Evolutionary conservation across 2,113 vertebrate species (phyloP), one percentile per base, ranked within the genome.

Genomic region (Solea solea): DNA sequence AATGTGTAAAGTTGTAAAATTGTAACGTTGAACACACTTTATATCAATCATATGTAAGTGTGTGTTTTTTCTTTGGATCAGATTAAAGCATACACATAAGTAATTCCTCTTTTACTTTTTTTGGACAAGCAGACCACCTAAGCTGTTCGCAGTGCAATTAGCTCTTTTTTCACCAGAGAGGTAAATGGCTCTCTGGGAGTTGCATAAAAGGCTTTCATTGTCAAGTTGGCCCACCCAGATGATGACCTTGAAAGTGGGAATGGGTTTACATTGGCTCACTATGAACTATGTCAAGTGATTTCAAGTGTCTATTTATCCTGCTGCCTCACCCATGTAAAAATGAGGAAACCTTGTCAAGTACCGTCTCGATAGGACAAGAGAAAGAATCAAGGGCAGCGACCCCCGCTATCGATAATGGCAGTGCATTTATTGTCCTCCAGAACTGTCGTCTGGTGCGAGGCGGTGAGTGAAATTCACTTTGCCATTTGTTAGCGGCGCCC

Each of bases 391-490:
- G 84, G 80, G 83, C 83, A 21, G 21, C 21, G n/a, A 66, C 64
- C 63, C 66, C 72, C 71, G 67, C 82, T 55, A 46, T 64, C 84
- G 68, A 80, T 76, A 58, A 82, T 70, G 72, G 72, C 74, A 73
- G 64, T 65, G 65, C 76, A 77, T 86, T 69, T 72, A 69, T 76
- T 69, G 45, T 69, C 60, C 67, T 78, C 79, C 83, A 81, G 74
- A 76, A 6, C 69, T 83, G 80, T 90, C 78, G 59, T 62, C 81
- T 76, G 16, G 56, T 86, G 51, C 79, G 50, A 70, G 64, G 56
- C 81, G 51, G 55, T 75, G 83, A 88, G 83, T 70, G 65, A 90
- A 87, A 88, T 85, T 78, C 78, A 69, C 83, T 87, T 88, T 88
- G 86, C 85, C 86, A 84, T 80, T 61, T 74, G 78, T 81, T 83